Conservation (phyloP, 2,797 vertebrate genomes). For the Spatula versicolor region DNA sequence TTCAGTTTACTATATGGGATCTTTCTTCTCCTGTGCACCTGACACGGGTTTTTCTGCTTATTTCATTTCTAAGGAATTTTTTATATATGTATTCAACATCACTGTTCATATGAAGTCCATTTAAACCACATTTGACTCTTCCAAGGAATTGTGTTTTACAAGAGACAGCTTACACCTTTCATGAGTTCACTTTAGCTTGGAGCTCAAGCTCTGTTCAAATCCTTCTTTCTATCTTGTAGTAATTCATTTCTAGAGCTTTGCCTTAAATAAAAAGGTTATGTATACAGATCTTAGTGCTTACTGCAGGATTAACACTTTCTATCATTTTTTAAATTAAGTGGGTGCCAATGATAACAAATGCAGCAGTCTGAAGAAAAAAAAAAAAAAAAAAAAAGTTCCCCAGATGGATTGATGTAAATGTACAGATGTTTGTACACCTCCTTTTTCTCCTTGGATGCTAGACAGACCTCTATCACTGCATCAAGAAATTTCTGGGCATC, state of each 20-base stretch:
- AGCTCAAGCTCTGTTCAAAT: not conserved
- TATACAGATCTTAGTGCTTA: rapidly evolving
- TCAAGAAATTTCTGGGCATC: not conserved
- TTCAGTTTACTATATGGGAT: not conserved
- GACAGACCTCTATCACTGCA: not conserved
- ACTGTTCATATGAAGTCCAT: not conserved
- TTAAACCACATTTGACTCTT: not conserved
- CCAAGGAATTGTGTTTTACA: rapidly evolving
- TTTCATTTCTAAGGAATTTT: not conserved
- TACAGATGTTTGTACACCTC: not conserved
- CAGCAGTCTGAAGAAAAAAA: not conserved
- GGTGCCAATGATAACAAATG: not conserved
- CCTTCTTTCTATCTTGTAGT: not conserved
- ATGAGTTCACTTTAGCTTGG: not conserved
- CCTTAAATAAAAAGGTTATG: not conserved
- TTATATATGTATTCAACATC: not conserved
- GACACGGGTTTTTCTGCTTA: not conserved
- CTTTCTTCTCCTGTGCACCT: not conserved
- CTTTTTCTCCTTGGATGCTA: not conserved
- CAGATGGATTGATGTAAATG: not conserved
- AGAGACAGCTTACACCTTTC: rapidly evolving
- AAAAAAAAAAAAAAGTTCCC: not conserved
- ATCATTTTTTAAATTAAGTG: not conserved
- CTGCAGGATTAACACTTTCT: not conserved
- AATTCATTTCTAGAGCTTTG: not conserved